phyloP scores from a whole-genome alignment of 2,113 vertebrate species.

The Scortum barcoo region DNA sequence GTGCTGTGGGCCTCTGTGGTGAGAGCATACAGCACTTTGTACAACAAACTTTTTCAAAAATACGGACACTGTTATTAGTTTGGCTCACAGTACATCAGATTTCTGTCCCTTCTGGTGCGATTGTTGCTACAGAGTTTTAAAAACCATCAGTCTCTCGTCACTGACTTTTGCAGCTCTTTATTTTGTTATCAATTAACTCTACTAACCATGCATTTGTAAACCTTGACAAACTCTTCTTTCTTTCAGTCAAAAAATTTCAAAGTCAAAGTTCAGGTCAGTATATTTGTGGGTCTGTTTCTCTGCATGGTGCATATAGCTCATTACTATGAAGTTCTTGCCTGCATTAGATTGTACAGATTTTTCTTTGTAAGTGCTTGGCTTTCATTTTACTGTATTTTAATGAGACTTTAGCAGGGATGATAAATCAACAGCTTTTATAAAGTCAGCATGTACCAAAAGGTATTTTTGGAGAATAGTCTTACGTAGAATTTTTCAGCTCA shows the following conservation, averaged over 20 bases:
- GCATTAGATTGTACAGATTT: constrained; percentile 32
- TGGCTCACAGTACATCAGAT: background rate
- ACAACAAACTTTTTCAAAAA: background rate
- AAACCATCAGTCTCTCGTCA: background rate
- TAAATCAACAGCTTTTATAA: constrained; percentile 69
- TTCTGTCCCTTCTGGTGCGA: background rate
- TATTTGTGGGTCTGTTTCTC: constrained; percentile 48
- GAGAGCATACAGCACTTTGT: constrained; percentile 44
- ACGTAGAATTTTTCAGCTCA: constrained; percentile 67
- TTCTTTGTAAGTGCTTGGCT: constrained; percentile 48
- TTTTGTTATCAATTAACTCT: background rate
- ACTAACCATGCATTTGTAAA: constrained; percentile 18
- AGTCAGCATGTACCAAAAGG: constrained; percentile 75
- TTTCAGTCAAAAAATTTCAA: constrained; percentile 97
- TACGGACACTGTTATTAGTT: background rate
- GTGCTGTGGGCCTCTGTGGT: constrained; percentile 94
- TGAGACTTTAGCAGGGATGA: constrained; percentile 53
- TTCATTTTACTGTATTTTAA: constrained; percentile 65
- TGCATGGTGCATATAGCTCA: constrained; percentile 23
- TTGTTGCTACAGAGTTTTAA: background rate
- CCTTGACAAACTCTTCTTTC: constrained; percentile 60
- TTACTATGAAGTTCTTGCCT: constrained; percentile 12
- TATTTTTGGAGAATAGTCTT: constrained; percentile 68
- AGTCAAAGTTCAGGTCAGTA: constrained; percentile 99
- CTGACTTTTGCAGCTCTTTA: background rate